Conservation (phyloP, 2,888 invertebrate species). For the Eugnorisma glareosa region DNA sequence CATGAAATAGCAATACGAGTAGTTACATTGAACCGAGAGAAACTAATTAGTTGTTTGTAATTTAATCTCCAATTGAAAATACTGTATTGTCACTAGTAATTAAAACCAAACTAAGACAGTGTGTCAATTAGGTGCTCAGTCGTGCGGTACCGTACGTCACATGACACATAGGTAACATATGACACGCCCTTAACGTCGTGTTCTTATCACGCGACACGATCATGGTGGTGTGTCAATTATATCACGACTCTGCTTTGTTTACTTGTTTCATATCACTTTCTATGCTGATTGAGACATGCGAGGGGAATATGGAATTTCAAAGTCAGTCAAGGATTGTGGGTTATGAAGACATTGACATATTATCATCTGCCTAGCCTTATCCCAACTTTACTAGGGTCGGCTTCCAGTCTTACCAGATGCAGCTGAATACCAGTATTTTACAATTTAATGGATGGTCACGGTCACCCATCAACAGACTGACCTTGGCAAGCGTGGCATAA, state of each 20-base stretch:
- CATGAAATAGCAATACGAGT: too few relatives aligned
- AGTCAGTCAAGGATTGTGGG: conserved; percentile 35
- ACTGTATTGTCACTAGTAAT: neutral
- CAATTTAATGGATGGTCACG: too few relatives aligned
- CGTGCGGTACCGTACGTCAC: conserved; percentile 35
- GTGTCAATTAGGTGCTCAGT: conserved; percentile 31
- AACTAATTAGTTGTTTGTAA: neutral
- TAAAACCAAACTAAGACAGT: neutral
- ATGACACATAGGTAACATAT: conserved; percentile 1
- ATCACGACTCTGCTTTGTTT: conserved; percentile 35
- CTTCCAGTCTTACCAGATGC: too few relatives aligned
- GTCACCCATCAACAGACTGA: too few relatives aligned
- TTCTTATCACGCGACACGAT: conserved; percentile 37
- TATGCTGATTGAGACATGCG: conserved; percentile 28
- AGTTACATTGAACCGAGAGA: too few relatives aligned
- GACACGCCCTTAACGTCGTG: conserved; percentile 14
- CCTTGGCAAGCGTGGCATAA: too few relatives aligned
- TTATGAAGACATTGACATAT: too few relatives aligned
- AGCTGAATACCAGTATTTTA: too few relatives aligned
- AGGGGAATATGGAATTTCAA: conserved; percentile 1
- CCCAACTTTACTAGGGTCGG: too few relatives aligned
- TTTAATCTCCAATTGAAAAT: neutral
- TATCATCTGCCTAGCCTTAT: too few relatives aligned
- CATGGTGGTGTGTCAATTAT: conserved; percentile 50
- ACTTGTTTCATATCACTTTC: conserved; percentile 49